Conservation (phyloP, 2,888 invertebrate genomes). For the Mesorhabditis sp. region DNA sequence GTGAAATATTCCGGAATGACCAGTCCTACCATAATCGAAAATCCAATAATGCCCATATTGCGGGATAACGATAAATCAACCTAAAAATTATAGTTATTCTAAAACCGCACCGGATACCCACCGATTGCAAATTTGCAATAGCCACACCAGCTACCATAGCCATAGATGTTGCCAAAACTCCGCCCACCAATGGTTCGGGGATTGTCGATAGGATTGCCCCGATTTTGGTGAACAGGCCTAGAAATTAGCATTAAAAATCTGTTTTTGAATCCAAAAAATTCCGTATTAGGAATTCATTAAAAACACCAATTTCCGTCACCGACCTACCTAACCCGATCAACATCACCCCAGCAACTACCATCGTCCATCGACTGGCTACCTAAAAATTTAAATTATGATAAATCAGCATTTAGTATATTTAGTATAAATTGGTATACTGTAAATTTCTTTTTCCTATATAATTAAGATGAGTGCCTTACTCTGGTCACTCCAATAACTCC, state of each 20-base stretch:
- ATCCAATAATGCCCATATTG: slow-evolving; percentile 82
- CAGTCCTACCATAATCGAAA: slow-evolving; percentile 81
- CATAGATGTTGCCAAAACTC: slow-evolving; percentile 58
- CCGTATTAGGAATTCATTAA: too few species aligned
- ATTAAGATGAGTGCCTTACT: slow-evolving; percentile 60
- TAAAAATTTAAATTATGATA: slow-evolving; percentile 22
- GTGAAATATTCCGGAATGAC: slow-evolving; percentile 57
- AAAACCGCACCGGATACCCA: neutral
- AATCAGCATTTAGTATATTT: too few species aligned
- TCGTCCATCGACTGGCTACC: slow-evolving; percentile 61
- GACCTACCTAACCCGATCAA: slow-evolving; percentile 60
- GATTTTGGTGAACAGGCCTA: slow-evolving; percentile 32
- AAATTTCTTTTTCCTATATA: too few species aligned
- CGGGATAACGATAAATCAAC: slow-evolving; percentile 78
- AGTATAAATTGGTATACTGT: too few species aligned
- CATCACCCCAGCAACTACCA: slow-evolving; percentile 60
- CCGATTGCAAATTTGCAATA: slow-evolving; percentile 66
- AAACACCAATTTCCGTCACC: slow-evolving; percentile 55
- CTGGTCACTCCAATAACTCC: slow-evolving; percentile 83
- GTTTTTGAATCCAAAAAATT: neutral
- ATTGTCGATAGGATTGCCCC: slow-evolving; percentile 63
- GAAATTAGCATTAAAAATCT: neutral
- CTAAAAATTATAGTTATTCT: slow-evolving; percentile 52
- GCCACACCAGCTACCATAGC: slow-evolving; percentile 59
- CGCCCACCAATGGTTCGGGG: slow-evolving; percentile 63